Conservation (phyloP, 2,113 vertebrate species). For the Pseudonaja textilis region DNA sequence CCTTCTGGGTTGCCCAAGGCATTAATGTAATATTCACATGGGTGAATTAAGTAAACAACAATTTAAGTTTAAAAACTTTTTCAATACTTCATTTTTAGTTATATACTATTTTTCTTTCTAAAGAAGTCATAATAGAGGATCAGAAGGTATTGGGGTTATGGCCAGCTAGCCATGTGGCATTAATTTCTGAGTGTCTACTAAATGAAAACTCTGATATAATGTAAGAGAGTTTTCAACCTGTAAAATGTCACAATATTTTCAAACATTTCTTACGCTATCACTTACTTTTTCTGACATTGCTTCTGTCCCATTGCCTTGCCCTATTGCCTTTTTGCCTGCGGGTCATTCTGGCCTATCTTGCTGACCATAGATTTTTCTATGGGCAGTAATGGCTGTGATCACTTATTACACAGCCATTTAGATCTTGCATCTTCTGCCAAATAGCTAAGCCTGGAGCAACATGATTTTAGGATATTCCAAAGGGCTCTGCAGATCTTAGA, state of each 20-base stretch:
- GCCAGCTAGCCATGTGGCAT: not conserved
- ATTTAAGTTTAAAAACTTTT: not conserved
- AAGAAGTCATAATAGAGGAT: not conserved
- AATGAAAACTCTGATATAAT: not conserved
- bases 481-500: not conserved
- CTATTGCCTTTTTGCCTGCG: not conserved
- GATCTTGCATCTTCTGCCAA: not conserved
- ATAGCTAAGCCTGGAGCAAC: not conserved
- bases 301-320: not conserved
- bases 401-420: not conserved
- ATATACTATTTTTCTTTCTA: not conserved
- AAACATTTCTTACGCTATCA: not conserved
- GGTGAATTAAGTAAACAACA: slow-evolving; percentile 7
- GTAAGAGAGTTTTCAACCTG: not conserved
- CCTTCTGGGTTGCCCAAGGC: not conserved
- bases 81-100: not conserved
- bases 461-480: not conserved
- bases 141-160: not conserved
- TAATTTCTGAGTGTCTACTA: not conserved
- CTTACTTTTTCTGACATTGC: not conserved
- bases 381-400: not conserved
- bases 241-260: not conserved
- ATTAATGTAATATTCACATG: not conserved
- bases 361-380: not conserved
- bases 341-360: not conserved